Percentiles rank a stretch among this genome's conserved stretches.
These are phyloP conservation scores for Chymomyza fuscimana DNA, from an alignment of 2,888 invertebrate species.

Conservation along the genomic window DNA sequence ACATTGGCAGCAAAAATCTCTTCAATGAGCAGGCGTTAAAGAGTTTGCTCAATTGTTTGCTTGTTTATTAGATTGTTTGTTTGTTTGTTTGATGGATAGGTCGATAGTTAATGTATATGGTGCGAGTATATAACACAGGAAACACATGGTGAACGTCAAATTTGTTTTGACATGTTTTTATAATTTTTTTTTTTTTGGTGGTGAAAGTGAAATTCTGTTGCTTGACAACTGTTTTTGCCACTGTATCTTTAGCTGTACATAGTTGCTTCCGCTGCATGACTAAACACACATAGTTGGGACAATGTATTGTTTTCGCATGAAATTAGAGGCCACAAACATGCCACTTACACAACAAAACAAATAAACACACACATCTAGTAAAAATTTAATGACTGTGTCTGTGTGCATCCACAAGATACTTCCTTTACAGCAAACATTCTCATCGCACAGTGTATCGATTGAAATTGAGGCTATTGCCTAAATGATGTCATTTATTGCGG, in stretches of 20 bases:
- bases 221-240: conserved; percentile 17
- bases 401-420: conserved; percentile 42
- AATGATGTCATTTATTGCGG: conserved; percentile 69
- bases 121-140: conserved; percentile 48
- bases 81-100: conserved; percentile 13
- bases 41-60: conserved; percentile 5
- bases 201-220: conserved; percentile 73
- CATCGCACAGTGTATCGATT: conserved; percentile 37
- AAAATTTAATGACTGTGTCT: conserved; percentile 5
- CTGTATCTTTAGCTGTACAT: conserved; percentile 14
- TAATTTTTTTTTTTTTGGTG: conserved; percentile 40
- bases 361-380: conserved; percentile 2
- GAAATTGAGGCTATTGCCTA: conserved; percentile 52
- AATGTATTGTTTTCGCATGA: conserved; percentile 35
- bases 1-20: conserved; percentile 10
- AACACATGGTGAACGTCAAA: conserved; percentile 61
- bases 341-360: conserved; percentile 6
- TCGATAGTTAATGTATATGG: conserved; percentile 17
- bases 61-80: conserved; percentile 22
- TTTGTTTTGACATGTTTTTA: conserved; percentile 68
- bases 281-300: conserved; percentile 42
- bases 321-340: conserved; percentile 34
- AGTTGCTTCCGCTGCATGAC: conserved; percentile 53
- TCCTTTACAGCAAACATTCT: conserved; percentile 24
- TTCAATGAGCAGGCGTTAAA: neutral